A percentile compares a stretch with the other conserved stretches of the same genome.
Evolutionary conservation across 2,797 vertebrate species (phyloP).

Genomic region (Bovichtus variegatus): DNA sequence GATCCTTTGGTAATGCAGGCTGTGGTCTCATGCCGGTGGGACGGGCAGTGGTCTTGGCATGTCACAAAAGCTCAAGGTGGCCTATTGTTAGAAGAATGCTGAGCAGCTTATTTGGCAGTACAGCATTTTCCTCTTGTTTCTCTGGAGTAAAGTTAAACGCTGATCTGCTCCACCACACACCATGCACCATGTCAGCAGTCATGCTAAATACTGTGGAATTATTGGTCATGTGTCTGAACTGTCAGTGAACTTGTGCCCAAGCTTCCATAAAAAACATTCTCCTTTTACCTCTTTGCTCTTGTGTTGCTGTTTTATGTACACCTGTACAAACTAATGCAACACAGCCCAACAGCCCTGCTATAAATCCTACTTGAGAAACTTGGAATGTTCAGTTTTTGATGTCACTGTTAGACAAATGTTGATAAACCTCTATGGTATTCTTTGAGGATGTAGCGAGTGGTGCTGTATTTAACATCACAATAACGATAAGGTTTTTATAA

Average conservation of each 20-base stretch:
- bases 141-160: slow-evolving; percentile 42
- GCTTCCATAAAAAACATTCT: slow-evolving; percentile 24
- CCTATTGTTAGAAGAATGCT: slow-evolving; percentile 56
- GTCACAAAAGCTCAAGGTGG: slow-evolving; percentile 56
- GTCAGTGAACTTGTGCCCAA: slow-evolving; percentile 36
- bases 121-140: slow-evolving; percentile 34
- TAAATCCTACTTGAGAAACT: background rate
- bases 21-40: slow-evolving; percentile 9
- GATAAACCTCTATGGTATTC: background rate
- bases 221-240: slow-evolving; percentile 53
- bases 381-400: background rate
- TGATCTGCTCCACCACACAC: slow-evolving; percentile 14
- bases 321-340: background rate
- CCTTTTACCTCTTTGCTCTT: background rate
- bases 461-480: background rate
- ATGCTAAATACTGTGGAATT: slow-evolving; percentile 53
- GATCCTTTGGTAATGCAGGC: slow-evolving; percentile 26
- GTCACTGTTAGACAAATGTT: background rate
- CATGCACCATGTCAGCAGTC: slow-evolving; percentile 25
- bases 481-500: background rate
- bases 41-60: slow-evolving; percentile 34
- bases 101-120: slow-evolving; percentile 51
- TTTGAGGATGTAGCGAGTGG: background rate
- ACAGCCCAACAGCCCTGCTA: background rate
- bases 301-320: background rate